Percentiles rank a stretch among this genome's conserved stretches.
These are phyloP conservation scores for Lepidocolaptes lacrymiger DNA, from an alignment of 2,797 vertebrate species.

Conservation along the genomic window DNA sequence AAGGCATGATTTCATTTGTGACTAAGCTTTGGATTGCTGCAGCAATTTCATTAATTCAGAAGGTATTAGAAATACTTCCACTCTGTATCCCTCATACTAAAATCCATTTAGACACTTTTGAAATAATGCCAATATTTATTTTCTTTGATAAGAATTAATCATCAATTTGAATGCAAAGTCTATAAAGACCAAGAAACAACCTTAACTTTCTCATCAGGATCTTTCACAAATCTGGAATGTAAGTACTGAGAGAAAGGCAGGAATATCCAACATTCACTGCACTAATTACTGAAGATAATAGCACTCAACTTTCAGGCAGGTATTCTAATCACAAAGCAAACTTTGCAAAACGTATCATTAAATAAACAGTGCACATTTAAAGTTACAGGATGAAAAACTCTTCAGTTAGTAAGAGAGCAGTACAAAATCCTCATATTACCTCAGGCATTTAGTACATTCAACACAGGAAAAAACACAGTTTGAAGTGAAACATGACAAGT, in stretches of 20 bases:
- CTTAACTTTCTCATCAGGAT: neutral
- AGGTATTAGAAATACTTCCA: constrained; percentile 9
- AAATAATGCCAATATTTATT: constrained; percentile 38
- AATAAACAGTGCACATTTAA: neutral
- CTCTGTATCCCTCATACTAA: neutral
- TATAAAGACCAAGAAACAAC: neutral
- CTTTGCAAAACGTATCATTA: neutral
- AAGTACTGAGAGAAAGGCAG: constrained; percentile 39
- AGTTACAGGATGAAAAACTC: neutral
- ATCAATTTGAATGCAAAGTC: neutral
- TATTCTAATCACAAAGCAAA: constrained; percentile 16
- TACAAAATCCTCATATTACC: neutral
- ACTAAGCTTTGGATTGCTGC: neutral
- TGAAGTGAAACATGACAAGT: neutral
- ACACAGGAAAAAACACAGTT: neutral
- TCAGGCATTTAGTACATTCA: neutral
- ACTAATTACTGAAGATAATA: constrained; percentile 38
- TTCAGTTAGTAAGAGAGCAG: neutral
- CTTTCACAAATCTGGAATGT: constrained; percentile 16
- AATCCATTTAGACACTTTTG: neutral
- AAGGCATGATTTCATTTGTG: neutral
- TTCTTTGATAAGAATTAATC: neutral
- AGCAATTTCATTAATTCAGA: constrained; percentile 41
- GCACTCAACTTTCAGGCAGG: neutral
- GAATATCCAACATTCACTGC: constrained; percentile 28